Evolutionary conservation across 1,140 invertebrate species (phyloP).

Genomic region (Rhagoletis zephyria): DNA sequence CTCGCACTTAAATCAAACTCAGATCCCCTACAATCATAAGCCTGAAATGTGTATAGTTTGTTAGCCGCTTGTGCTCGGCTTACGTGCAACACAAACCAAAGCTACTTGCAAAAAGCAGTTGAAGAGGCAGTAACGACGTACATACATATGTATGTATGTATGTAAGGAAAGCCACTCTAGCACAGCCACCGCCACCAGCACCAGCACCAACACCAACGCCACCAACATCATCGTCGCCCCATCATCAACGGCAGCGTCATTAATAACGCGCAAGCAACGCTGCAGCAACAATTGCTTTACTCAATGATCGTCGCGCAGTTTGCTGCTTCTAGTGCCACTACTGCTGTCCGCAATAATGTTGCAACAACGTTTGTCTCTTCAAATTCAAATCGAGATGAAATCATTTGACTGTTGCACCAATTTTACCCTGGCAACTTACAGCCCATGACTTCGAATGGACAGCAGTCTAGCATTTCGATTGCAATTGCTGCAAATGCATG

Average conservation of each 20-base stretch:
- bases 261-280: neutral
- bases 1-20: slow-evolving; percentile 9
- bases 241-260: neutral
- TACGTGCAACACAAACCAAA: neutral
- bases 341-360: neutral
- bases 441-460: neutral
- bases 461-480: neutral
- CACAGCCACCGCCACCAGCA: no score
- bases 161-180: neutral
- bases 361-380: slow-evolving; percentile 15
- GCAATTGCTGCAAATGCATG: slow-evolving; percentile 17
- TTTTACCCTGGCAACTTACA: neutral
- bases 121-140: neutral
- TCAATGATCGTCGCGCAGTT: slow-evolving; percentile 4
- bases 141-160: no score
- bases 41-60: neutral
- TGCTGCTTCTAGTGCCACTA: neutral
- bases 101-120: neutral
- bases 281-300: neutral
- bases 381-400: slow-evolving; percentile 47
- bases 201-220: neutral
- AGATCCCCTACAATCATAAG: neutral
- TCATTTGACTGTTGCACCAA: slow-evolving; percentile 18
- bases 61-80: neutral
- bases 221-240: neutral